phyloP scores from a whole-genome alignment of 2,113 vertebrate genomes.

The Forbesichthys papilliferus region DNA sequence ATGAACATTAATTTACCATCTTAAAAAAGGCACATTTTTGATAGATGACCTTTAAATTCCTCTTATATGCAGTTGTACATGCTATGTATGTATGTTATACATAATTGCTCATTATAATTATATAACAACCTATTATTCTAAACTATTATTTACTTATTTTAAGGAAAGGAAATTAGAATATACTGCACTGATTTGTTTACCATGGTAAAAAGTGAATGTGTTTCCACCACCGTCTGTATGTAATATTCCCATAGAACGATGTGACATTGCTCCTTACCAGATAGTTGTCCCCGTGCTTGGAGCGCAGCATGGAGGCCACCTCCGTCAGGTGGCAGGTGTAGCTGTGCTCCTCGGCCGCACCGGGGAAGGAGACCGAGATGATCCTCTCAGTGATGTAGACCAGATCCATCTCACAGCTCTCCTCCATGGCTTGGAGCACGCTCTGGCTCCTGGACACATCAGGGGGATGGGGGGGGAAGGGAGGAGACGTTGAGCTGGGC shows the following conservation, averaged over 20 bases:
- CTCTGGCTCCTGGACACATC: constrained; percentile 76
- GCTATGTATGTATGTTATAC: too few relatives aligned
- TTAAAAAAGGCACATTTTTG: too few relatives aligned
- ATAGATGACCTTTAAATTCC: too few relatives aligned
- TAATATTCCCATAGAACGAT: too few relatives aligned
- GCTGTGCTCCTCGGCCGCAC: constrained; percentile 80
- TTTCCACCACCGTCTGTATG: not conserved
- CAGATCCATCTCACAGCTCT: constrained; percentile 91
- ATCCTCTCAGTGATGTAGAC: constrained; percentile 89
- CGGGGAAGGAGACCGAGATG: constrained; percentile 90
- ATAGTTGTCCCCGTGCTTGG: constrained; percentile 93
- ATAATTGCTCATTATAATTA: too few relatives aligned
- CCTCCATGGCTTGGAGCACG: constrained; percentile 84
- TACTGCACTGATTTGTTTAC: too few relatives aligned
- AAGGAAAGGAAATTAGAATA: too few relatives aligned
- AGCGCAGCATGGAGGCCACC: constrained; percentile 94
- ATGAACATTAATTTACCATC: too few relatives aligned
- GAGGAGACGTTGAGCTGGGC: not conserved
- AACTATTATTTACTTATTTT: too few relatives aligned
- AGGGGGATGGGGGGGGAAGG: too few relatives aligned
- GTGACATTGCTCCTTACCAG: constrained; percentile 79
- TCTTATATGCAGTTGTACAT: too few relatives aligned
- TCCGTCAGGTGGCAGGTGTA: constrained; percentile 87
- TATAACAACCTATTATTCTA: too few relatives aligned
- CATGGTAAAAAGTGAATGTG: not conserved